phyloP scores from a whole-genome alignment of 2,797 vertebrate genomes.

The Tympanoctomys barrerae region DNA sequence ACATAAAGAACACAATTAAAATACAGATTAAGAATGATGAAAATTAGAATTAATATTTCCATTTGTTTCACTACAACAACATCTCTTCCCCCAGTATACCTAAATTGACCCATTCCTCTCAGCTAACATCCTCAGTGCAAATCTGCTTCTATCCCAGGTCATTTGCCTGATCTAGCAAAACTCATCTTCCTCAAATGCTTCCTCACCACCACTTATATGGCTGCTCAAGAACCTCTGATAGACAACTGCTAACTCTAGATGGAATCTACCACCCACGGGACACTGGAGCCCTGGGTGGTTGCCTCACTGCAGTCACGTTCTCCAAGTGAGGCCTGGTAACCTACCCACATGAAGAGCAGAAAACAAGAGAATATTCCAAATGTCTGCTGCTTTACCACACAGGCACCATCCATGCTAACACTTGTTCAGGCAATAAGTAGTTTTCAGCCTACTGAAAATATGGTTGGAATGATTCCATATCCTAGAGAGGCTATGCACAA shows the following conservation, averaged over 20 bases:
- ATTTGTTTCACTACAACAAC: background rate
- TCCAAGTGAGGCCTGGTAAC: background rate
- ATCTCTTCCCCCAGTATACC: background rate
- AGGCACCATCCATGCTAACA: background rate
- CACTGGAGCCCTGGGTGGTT: background rate
- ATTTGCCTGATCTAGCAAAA: background rate
- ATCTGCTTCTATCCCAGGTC: background rate
- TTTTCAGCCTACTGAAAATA: background rate
- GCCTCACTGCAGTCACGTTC: background rate
- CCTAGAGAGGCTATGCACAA: background rate
- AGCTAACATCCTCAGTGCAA: background rate
- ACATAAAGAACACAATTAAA: background rate
- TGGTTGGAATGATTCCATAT: background rate
- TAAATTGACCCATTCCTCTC: background rate
- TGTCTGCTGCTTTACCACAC: background rate
- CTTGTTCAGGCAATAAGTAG: too few species aligned
- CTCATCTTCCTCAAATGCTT: background rate
- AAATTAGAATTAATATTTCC: background rate
- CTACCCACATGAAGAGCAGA: background rate
- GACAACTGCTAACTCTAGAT: background rate
- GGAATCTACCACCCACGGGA: background rate
- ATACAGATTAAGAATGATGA: background rate
- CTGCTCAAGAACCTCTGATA: background rate
- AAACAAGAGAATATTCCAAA: background rate
- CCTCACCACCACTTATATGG: background rate